Evolutionary conservation across 2,888 invertebrate genomes (phyloP), one percentile per base, ranked within the genome.

Genomic region (Xylophagus ater): DNA sequence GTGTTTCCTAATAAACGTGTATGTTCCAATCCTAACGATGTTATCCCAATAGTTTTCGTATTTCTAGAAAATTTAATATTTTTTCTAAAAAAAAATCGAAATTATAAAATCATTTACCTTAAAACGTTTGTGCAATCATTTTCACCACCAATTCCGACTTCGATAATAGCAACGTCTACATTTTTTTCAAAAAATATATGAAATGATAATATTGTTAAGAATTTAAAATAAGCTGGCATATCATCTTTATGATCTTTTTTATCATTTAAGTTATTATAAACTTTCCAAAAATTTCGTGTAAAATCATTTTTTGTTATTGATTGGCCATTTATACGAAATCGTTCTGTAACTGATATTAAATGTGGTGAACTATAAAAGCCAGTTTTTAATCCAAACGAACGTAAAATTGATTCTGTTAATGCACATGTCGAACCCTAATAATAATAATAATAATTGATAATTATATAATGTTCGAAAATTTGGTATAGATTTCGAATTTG

Each of bases 311-410:
- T 74, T 3, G 72, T 66, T 37, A 99, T 69, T 0, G 92, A 81
- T 41, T 67, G 57, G 0, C 97, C 96, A 62, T 87, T 76, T 35
- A 99, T 76, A 9, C 86, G 74, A 41, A 99, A 85, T 41, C 98
- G 73, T 66, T 99, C 98, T 12, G 88, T 72, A 1, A 90, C 90
- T 24, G 83, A 82, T 4, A 96, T 72, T 43, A 99, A 67, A 66
- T 99, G 98, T 0, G 98, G 98, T 0, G 97, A 98, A 34, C 90
- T 90, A 62, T 78, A 97, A 59, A 98, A 87, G 5, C 97, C 97
- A 0, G 96, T 97, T 53, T 74, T 80, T 54, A 76, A 78, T 3
- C 92, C 92, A 57, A 86, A 79, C 17, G 76, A 67, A 1, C 88
- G 76, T 8, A 98, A 69, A 44, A 98, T 86, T 0, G 83, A 78